phyloP scores from a whole-genome alignment of 2,888 invertebrate genomes.

The Eulithis testata region DNA sequence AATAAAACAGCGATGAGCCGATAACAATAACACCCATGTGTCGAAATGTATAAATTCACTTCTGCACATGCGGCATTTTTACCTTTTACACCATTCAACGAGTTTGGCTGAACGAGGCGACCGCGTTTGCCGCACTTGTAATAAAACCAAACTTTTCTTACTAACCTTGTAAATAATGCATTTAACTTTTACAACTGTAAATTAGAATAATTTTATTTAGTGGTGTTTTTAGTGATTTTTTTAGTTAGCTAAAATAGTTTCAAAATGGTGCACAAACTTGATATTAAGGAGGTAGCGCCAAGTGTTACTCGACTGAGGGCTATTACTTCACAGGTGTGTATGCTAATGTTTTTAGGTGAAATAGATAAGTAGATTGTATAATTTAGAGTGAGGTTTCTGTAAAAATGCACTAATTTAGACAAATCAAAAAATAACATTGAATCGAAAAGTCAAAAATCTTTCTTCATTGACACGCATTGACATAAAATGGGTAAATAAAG shows the following conservation, averaged over 20 bases:
- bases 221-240: conserved; percentile 8
- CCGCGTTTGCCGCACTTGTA: conserved; percentile 4
- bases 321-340: conserved; percentile 62
- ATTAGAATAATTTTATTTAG: conserved; percentile 1
- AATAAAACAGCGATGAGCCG: conserved; percentile 24
- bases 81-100: conserved; percentile 23
- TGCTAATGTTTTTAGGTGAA: not conserved
- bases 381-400: too few species aligned
- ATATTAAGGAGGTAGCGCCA: conserved; percentile 39
- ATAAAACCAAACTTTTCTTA: not conserved
- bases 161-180: conserved; percentile 9
- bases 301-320: conserved; percentile 58
- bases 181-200: not conserved
- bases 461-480: too few species aligned
- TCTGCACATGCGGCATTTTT: not conserved
- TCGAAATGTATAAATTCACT: conserved; percentile 25
- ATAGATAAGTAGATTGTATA: not conserved
- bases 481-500: too few species aligned
- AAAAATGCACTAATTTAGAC: too few species aligned
- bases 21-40: conserved; percentile 18
- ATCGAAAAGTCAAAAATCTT: too few species aligned
- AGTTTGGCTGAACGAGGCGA: conserved; percentile 15
- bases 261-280: conserved; percentile 44
- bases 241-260: conserved; percentile 2
- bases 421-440: too few species aligned